phyloP scores from a whole-genome alignment of 2,797 vertebrate species.

The Sebastes kiyomatsui region DNA sequence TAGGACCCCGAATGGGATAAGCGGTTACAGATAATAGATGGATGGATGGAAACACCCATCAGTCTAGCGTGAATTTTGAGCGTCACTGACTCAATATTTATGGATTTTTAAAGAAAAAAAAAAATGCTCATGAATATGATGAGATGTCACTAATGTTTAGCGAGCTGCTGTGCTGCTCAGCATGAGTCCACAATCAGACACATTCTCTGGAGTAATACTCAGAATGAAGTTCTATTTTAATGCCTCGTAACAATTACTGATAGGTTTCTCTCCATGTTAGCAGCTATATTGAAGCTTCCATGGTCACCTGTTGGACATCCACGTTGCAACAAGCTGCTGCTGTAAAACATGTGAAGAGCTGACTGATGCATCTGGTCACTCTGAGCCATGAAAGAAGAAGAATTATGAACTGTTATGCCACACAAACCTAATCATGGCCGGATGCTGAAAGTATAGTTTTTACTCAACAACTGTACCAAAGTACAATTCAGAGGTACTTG shows the following conservation, averaged over 20 bases:
- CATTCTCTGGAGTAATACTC: no score
- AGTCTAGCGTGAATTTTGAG: not conserved
- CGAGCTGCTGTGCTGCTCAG: not conserved
- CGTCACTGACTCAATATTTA: not conserved
- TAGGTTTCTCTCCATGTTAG: not conserved
- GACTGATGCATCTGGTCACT: not conserved
- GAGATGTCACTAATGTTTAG: slow-evolving; percentile 15
- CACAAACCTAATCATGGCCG: not conserved
- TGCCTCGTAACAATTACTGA: not conserved
- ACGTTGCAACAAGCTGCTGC: not conserved
- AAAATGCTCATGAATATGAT: slow-evolving; percentile 14
- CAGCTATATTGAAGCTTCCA: not conserved
- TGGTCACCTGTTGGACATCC: not conserved
- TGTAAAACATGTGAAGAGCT: not conserved
- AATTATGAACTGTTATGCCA: not conserved
- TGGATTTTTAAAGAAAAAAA: slow-evolving; percentile 9
- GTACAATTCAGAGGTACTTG: not conserved
- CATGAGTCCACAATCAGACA: not conserved
- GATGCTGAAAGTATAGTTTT: not conserved
- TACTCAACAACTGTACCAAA: not conserved
- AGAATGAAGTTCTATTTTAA: no score
- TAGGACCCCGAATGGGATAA: no score
- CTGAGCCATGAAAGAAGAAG: no score
- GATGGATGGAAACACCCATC: not conserved
- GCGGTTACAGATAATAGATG: no score